These are phyloP conservation scores for Lamellibrachia luymesi DNA, from an alignment of 1,140 invertebrate genomes.

Conservation along the genomic window DNA sequence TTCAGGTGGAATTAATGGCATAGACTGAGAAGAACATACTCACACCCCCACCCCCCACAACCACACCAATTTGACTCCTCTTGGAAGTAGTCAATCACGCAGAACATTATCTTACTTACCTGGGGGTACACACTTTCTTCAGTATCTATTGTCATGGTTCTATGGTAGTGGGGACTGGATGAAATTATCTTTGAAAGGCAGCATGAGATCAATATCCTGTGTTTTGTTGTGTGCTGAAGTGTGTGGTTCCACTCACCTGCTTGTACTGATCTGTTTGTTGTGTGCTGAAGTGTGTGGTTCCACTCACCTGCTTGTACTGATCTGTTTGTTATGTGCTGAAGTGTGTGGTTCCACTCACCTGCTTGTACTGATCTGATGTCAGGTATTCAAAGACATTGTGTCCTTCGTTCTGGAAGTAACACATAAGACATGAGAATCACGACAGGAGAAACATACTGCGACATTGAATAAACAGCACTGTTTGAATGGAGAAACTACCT, in stretches of 20 bases:
- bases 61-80: too few species aligned
- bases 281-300: too few species aligned
- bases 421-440: neutral
- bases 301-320: conserved; percentile 73
- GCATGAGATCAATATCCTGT: neutral
- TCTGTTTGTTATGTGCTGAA: too few species aligned
- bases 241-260: too few species aligned
- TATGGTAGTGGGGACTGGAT: neutral
- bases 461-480: neutral
- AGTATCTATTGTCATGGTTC: too few species aligned
- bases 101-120: too few species aligned
- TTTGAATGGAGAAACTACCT: neutral
- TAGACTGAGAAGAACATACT: too few species aligned
- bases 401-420: conserved; percentile 66
- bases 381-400: conserved; percentile 78
- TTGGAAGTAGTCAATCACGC: too few species aligned
- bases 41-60: too few species aligned
- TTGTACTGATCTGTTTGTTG: too few species aligned
- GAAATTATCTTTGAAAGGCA: neutral
- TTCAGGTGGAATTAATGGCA: too few species aligned
- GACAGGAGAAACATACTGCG: neutral
- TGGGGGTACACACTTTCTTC: too few species aligned
- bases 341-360: conserved; percentile 49
- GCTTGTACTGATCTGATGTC: conserved; percentile 73
- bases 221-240: neutral